Evolutionary conservation across 2,888 invertebrate species (phyloP).

Genomic region (Pyrrhia umbra): DNA sequence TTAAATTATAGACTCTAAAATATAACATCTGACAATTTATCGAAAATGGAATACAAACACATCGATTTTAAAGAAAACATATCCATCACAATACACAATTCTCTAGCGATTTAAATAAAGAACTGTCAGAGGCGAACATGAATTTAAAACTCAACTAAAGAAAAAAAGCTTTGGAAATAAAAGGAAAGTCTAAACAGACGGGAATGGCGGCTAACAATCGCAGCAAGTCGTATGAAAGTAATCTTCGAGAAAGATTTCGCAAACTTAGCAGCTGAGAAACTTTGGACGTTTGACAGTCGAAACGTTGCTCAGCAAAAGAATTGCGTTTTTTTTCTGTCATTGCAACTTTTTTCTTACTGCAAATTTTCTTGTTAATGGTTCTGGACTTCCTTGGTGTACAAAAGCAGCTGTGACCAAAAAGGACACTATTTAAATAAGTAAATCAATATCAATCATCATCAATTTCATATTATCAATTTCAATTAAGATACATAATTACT

Average conservation of each 20-base stretch:
- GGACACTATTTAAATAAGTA: background rate
- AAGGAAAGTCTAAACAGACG: constrained; percentile 38
- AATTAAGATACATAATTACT: too few relatives aligned
- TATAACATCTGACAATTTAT: background rate
- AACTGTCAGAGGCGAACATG: constrained; percentile 16
- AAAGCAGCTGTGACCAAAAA: background rate
- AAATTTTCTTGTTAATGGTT: background rate
- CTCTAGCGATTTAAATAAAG: constrained; percentile 14
- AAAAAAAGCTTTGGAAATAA: constrained; percentile 24
- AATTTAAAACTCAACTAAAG: constrained; percentile 30
- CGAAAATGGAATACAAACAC: background rate
- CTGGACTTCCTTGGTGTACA: background rate
- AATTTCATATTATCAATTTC: background rate
- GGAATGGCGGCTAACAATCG: constrained; percentile 45
- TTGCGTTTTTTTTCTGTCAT: constrained; percentile 10
- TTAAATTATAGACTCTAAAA: background rate
- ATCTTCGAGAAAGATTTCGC: constrained; percentile 50
- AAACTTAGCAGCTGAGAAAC: constrained; percentile 48
- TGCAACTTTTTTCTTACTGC: background rate
- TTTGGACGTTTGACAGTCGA: constrained; percentile 43
- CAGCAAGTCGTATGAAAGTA: constrained; percentile 57
- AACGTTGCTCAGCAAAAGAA: constrained; percentile 28
- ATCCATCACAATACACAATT: background rate
- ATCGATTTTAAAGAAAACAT: background rate
- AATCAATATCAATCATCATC: too few relatives aligned